A percentile compares a stretch with the other conserved stretches of the same genome.
Evolutionary conservation across 1,140 invertebrate species (phyloP).

Genomic region (Brachionus rotundiformis): DNA sequence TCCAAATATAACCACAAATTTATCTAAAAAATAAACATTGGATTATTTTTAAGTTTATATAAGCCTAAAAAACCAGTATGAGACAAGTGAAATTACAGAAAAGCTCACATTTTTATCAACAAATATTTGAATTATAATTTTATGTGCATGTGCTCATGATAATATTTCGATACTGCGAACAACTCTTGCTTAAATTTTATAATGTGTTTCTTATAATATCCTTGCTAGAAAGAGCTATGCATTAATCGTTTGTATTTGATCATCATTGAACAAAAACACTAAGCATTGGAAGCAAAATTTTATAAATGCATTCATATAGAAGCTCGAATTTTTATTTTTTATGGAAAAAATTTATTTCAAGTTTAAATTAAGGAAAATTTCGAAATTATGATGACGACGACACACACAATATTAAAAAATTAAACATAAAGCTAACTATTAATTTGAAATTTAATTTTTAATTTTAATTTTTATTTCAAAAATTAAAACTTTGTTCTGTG

Average conservation of each 20-base stretch:
- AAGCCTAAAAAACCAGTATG: conserved; percentile 16
- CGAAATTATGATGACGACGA: conserved; percentile 50
- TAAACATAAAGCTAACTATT: not conserved
- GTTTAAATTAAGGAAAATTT: conserved; percentile 31
- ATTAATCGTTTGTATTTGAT: conserved; percentile 11
- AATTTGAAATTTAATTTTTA: not conserved
- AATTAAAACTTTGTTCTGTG: too few species aligned
- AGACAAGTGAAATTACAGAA: not conserved
- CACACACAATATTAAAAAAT: not conserved
- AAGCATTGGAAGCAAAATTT: conserved; percentile 17
- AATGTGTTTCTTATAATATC: conserved; percentile 9
- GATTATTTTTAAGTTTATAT: conserved; percentile 4
- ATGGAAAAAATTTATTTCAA: not conserved
- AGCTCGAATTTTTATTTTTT: conserved; percentile 16
- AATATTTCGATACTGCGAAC: conserved; percentile 4
- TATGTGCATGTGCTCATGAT: conserved; percentile 2
- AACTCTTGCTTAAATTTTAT: conserved; percentile 10
- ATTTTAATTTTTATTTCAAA: not conserved
- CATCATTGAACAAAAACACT: conserved; percentile 5
- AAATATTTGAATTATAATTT: conserved; percentile 30
- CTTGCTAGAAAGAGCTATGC: not conserved
- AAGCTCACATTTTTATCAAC: not conserved
- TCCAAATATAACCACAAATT: not conserved
- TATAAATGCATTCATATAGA: conserved; percentile 22
- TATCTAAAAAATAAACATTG: not conserved